Conservation (phyloP, 2,888 invertebrate species). For the Tolmerus cingulatus region DNA sequence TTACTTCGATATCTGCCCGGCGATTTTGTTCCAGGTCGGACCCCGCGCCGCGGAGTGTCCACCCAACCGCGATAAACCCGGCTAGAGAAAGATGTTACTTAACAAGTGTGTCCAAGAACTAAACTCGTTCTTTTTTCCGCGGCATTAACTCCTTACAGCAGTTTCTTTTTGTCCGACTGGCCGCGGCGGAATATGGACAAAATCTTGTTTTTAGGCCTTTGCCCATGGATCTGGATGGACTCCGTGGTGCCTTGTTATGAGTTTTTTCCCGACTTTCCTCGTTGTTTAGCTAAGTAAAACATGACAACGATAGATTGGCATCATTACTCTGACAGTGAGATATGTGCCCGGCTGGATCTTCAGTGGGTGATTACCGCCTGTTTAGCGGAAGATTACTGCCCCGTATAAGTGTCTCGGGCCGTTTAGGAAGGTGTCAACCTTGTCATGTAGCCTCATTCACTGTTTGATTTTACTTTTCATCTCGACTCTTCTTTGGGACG, state of each 20-base stretch:
- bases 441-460: conserved; percentile 28
- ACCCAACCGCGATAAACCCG: conserved; percentile 8
- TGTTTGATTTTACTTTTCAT: conserved; percentile 24
- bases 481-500: background rate
- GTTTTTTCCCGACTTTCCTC: conserved; percentile 12
- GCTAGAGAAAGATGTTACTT: conserved; percentile 22
- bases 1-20: background rate
- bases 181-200: conserved; percentile 30
- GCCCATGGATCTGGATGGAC: conserved; percentile 35
- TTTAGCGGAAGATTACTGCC: conserved; percentile 27
- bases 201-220: conserved; percentile 35
- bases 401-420: background rate
- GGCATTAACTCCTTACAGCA: conserved; percentile 5
- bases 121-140: conserved; percentile 31
- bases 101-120: conserved; percentile 35
- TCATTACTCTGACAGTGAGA: conserved; percentile 37
- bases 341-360: conserved; percentile 22
- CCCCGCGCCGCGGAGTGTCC: background rate
- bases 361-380: conserved; percentile 36
- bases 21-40: background rate
- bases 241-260: conserved; percentile 31
- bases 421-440: conserved; percentile 31
- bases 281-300: conserved; percentile 39
- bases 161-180: conserved; percentile 19
- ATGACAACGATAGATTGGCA: conserved; percentile 39